phyloP scores from a whole-genome alignment of 1,140 invertebrate genomes.

The Cotesia vestalis region DNA sequence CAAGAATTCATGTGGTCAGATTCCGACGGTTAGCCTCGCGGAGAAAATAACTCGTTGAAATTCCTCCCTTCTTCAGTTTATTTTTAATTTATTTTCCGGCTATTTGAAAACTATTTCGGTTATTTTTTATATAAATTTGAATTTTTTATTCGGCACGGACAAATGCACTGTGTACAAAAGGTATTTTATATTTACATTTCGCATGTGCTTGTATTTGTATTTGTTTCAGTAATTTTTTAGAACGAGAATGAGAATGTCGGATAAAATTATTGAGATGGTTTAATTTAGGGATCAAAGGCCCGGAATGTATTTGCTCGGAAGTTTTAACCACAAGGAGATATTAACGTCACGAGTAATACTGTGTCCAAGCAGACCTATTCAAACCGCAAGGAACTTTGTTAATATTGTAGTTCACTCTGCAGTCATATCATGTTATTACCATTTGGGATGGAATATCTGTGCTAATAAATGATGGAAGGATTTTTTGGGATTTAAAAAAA shows the following conservation, averaged over 20 bases:
- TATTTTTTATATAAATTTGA: neutral
- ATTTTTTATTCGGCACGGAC: too few relatives aligned
- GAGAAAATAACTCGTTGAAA: conserved; percentile 29
- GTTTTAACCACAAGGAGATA: conserved; percentile 52
- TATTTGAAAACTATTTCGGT: conserved; percentile 7
- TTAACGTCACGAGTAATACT: conserved; percentile 54
- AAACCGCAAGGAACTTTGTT: conserved; percentile 58
- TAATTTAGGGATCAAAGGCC: conserved; percentile 46
- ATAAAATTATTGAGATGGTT: conserved; percentile 9
- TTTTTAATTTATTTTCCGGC: too few relatives aligned
- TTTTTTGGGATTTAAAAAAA: too few relatives aligned
- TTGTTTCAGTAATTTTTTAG: neutral
- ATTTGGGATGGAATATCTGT: neutral
- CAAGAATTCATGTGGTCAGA: conserved; percentile 51
- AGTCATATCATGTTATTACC: neutral
- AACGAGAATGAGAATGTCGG: neutral
- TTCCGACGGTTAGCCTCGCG: conserved; percentile 35
- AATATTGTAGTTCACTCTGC: conserved; percentile 45
- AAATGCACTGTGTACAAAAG: too few relatives aligned
- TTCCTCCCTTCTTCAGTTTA: neutral
- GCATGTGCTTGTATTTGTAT: neutral
- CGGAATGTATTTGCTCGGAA: conserved; percentile 50
- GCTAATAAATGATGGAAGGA: too few relatives aligned
- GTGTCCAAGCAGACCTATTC: conserved; percentile 54
- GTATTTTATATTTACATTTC: too few relatives aligned